phyloP scores from a whole-genome alignment of 1,140 invertebrate genomes.

The Belonocnema kinseyi region DNA sequence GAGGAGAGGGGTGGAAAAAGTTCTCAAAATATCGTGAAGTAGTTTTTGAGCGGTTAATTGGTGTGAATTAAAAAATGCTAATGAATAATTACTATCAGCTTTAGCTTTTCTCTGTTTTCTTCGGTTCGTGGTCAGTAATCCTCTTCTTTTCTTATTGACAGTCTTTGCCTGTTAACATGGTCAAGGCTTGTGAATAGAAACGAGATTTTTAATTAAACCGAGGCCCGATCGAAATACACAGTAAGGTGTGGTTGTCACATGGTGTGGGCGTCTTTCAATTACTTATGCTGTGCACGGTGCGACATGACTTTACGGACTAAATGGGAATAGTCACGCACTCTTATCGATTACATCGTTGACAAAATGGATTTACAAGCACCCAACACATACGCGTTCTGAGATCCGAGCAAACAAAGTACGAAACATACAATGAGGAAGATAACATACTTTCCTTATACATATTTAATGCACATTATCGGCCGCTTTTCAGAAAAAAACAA shows the following conservation, averaged over 20 bases:
- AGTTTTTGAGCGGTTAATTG: too few relatives aligned
- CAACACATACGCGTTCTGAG: constrained; percentile 47
- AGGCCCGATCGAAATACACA: constrained; percentile 10
- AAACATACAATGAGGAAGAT: constrained; percentile 11
- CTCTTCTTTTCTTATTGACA: background rate
- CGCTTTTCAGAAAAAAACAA: background rate
- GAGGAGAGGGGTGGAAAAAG: too few relatives aligned
- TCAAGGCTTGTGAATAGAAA: constrained; percentile 23
- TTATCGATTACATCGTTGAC: constrained; percentile 65
- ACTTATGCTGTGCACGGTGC: constrained; percentile 10
- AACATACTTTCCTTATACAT: background rate
- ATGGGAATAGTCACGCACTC: constrained; percentile 55
- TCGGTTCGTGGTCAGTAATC: background rate
- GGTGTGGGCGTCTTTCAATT: background rate
- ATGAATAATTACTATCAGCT: too few relatives aligned
- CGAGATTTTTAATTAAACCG: constrained; percentile 23
- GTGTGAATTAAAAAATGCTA: too few relatives aligned
- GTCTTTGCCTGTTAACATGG: constrained; percentile 2
- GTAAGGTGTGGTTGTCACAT: background rate
- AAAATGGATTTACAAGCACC: constrained; percentile 59
- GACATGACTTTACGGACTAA: constrained; percentile 22
- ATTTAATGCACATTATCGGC: background rate
- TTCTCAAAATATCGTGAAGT: too few relatives aligned
- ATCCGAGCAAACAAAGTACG: background rate
- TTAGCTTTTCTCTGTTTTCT: too few relatives aligned